Conservation (phyloP, 2,113 vertebrate genomes). For the Lophius piscatorius region DNA sequence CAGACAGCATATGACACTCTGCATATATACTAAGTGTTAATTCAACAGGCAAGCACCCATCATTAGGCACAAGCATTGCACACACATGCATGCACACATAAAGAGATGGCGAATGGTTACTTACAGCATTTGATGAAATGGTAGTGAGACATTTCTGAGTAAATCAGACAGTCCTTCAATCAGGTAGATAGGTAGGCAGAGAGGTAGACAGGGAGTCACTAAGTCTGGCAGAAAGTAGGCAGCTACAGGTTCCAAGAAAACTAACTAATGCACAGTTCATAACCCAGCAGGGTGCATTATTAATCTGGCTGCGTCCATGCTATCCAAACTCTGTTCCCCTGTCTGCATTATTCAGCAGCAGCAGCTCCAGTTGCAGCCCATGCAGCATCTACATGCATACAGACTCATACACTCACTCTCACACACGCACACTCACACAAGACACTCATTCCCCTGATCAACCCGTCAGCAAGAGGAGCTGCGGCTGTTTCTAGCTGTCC, state of each 20-base stretch:
- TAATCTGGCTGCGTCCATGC: slow-evolving; percentile 80
- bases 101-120: slow-evolving; percentile 75
- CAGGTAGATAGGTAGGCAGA: slow-evolving; percentile 27
- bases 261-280: slow-evolving; percentile 76
- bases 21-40: slow-evolving; percentile 15
- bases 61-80: not conserved
- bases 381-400: slow-evolving; percentile 52
- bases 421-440: slow-evolving; percentile 23
- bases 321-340: slow-evolving; percentile 77
- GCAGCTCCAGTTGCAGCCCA: slow-evolving; percentile 60
- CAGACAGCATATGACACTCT: slow-evolving; percentile 17
- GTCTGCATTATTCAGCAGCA: slow-evolving; percentile 80
- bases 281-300: slow-evolving; percentile 83
- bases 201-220: slow-evolving; percentile 52
- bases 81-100: slow-evolving; percentile 26
- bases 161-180: slow-evolving; percentile 37
- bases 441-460: slow-evolving; percentile 37
- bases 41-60: slow-evolving; percentile 19
- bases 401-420: slow-evolving; percentile 15
- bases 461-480: slow-evolving; percentile 51
- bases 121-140: slow-evolving; percentile 97
- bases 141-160: slow-evolving; percentile 90
- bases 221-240: slow-evolving; percentile 42
- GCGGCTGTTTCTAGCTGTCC: slow-evolving; percentile 53
- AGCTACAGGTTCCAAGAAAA: slow-evolving; percentile 81